Conservation (phyloP, 2,113 vertebrate genomes). For the Antechinus flavipes region DNA sequence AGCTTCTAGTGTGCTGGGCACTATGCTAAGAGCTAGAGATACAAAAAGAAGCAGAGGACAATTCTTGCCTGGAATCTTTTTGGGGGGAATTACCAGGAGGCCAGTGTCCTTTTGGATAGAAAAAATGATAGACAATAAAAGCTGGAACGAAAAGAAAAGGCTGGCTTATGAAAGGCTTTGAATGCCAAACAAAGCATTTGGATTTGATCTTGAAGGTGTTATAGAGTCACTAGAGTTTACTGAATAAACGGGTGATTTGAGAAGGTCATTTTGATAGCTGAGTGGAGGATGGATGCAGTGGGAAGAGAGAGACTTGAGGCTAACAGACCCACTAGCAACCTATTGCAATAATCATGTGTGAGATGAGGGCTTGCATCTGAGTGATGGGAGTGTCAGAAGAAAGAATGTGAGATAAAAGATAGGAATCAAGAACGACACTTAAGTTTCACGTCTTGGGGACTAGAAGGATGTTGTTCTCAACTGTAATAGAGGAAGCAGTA, state of each 20-base stretch:
- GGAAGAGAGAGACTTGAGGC: too few species aligned
- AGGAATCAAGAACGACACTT: not conserved
- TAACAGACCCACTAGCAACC: too few species aligned
- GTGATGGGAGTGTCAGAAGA: too few species aligned
- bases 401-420: not conserved
- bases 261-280: too few species aligned
- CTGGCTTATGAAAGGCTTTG: not conserved
- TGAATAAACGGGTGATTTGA: too few species aligned
- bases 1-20: not conserved
- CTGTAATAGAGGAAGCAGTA: not conserved
- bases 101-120: not conserved
- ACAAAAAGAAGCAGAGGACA: not conserved
- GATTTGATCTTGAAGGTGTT: not conserved
- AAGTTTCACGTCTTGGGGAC: not conserved
- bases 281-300: too few species aligned
- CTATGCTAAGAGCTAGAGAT: not conserved
- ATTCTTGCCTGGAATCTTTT: not conserved
- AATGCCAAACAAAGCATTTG: not conserved
- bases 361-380: not conserved
- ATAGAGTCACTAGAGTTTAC: too few species aligned
- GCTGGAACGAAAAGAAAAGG: not conserved
- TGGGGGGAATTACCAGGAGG: not conserved
- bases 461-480: not conserved
- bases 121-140: not conserved
- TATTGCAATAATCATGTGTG: not conserved